Conservation (phyloP, 2,113 vertebrate genomes). For the Sisor rabdophorus region DNA sequence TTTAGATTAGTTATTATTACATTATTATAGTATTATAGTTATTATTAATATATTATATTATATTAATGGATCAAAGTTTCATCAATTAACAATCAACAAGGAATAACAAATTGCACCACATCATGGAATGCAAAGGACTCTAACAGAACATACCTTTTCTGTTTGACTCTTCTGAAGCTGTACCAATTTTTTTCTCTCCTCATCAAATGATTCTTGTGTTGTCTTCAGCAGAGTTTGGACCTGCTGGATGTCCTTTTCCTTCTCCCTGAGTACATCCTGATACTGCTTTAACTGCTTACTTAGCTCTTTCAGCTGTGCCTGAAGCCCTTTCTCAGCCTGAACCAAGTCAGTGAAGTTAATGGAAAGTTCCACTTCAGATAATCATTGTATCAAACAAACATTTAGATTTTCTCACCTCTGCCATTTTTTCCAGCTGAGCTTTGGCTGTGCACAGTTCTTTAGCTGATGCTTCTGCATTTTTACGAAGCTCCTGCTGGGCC, state of each 20-base stretch:
- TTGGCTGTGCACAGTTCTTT: slow-evolving; percentile 79
- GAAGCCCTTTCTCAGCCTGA: slow-evolving; percentile 79
- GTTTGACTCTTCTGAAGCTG: slow-evolving; percentile 66
- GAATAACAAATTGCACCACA: background rate
- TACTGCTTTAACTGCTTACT: slow-evolving; percentile 71
- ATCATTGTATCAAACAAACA: background rate
- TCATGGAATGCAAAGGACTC: background rate
- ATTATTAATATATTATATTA: background rate
- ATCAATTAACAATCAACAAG: too few relatives aligned
- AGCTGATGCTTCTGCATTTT: slow-evolving; percentile 70
- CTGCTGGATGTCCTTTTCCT: slow-evolving; percentile 76
- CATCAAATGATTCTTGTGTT: slow-evolving; percentile 72
- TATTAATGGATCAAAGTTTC: background rate
- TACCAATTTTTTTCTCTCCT: slow-evolving; percentile 75
- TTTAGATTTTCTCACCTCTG: slow-evolving; percentile 69
- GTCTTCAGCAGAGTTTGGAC: slow-evolving; percentile 76
- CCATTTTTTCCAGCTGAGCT: slow-evolving; percentile 77
- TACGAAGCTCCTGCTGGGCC: slow-evolving; percentile 77
- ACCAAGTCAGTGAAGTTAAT: slow-evolving; percentile 43
- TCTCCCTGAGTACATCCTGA: slow-evolving; percentile 75
- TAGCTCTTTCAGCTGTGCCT: slow-evolving; percentile 69
- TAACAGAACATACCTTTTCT: slow-evolving; percentile 55
- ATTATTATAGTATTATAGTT: background rate
- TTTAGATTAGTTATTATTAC: background rate
- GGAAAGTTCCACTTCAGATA: background rate